Evolutionary conservation across 2,888 invertebrate species (phyloP), one percentile per base, ranked within the genome.

Genomic region (Melinaea menophilus): DNA sequence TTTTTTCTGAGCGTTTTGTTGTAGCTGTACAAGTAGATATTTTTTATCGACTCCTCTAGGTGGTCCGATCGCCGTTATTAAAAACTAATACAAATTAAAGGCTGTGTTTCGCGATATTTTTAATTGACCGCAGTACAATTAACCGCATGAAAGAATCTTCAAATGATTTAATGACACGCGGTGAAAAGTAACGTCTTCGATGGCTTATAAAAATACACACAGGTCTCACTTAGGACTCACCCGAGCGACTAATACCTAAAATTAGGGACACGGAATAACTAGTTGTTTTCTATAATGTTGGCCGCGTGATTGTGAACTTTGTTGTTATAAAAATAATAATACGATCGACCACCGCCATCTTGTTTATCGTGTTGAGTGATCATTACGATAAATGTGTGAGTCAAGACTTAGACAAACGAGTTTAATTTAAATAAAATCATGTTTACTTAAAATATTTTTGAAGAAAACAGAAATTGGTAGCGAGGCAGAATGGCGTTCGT

Each of bases 401-500:
- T 31, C 51, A 31, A 31, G 12, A 31, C 31, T 31, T 9, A 2
- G n/a, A 51, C 51, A 51, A 51, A 51, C 51, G 51, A 51, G 51
- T 51, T 51, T 51, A 51, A 51, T 51, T 51, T 51, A 51, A 51
- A 51, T 11, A 51, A 51, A 51, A 51, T 31, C 51, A 51, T 51
- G 31, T 51, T 51, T 51, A 7, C 51, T 51, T 51, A 31, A 41
- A 41, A 51, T 51, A 51, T 51, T 51, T 51, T 51, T 51, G 51
- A 51, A 51, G 51, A 51, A 51, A 51, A 51, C 51, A 31, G 51
- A 51, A 62, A 57, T 57, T 46, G 58, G 55, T 58, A 60, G 72
- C 66, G 69, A 70, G 69, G 68, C 70, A 85, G 88, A 90, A 90
- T 90, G 79, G 86, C 80, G 80, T 90, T 90, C 90, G 88, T 90